Evolutionary conservation across 2,113 vertebrate genomes (phyloP).

Genomic region (Myrmophylax atrothorax): DNA sequence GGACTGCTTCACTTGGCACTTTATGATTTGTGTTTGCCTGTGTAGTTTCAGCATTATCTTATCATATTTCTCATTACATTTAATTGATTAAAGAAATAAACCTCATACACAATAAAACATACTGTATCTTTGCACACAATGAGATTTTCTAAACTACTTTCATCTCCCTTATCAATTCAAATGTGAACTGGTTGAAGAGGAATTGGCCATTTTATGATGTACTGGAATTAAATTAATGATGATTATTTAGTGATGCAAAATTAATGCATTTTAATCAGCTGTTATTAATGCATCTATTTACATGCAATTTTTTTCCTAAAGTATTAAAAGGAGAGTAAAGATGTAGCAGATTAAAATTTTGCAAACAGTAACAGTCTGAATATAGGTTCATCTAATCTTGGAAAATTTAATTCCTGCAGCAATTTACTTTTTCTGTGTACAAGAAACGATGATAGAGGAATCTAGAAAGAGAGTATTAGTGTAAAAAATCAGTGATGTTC

Average conservation of each 20-base stretch:
- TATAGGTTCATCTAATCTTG: background rate
- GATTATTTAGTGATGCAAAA: conserved; percentile 48
- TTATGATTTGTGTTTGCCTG: background rate
- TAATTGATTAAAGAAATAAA: conserved; percentile 11
- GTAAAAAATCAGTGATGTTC: background rate
- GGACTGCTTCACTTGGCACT: background rate
- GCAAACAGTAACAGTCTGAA: background rate
- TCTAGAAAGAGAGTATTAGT: background rate
- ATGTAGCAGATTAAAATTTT: background rate
- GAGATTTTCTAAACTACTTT: conserved; percentile 11
- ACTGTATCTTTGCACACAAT: background rate
- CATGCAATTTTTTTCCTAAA: background rate
- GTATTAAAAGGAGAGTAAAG: background rate
- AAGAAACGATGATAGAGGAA: background rate
- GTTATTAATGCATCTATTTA: conserved; percentile 21
- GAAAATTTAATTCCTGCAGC: background rate
- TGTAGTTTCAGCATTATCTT: background rate
- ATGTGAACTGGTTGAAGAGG: conserved; percentile 20
- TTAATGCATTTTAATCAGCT: conserved; percentile 55
- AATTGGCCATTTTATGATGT: conserved; percentile 41
- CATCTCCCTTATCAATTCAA: background rate
- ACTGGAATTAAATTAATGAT: conserved; percentile 26
- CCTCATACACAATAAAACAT: background rate
- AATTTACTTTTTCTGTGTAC: background rate
- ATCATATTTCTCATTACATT: background rate